Percentiles rank a stretch among this genome's conserved stretches.
Evolutionary conservation across 2,797 vertebrate species (phyloP).

Genomic region (Acipenser ruthenus): DNA sequence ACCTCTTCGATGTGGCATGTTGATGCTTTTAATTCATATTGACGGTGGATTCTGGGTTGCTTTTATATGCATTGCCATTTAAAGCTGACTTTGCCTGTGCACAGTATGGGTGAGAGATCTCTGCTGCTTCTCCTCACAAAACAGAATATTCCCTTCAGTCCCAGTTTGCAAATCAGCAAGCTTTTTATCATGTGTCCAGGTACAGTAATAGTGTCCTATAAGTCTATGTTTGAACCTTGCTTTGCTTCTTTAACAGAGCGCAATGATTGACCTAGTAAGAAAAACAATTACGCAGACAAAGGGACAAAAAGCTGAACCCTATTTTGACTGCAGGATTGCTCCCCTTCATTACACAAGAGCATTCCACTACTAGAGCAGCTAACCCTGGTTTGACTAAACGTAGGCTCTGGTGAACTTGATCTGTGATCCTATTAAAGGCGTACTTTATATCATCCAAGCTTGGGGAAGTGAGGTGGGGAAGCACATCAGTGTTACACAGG

Average conservation of each 20-base stretch:
- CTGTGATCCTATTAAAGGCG: too few relatives aligned
- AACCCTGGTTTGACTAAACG: too few relatives aligned
- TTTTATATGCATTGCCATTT: too few relatives aligned
- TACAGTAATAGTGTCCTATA: background rate
- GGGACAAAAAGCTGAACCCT: background rate
- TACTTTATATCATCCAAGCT: too few relatives aligned
- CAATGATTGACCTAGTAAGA: slow-evolving; percentile 12
- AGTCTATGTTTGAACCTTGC: background rate
- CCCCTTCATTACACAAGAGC: slow-evolving; percentile 6
- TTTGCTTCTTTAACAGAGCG: background rate
- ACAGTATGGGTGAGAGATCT: too few relatives aligned
- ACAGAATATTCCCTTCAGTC: background rate
- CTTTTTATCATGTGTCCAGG: background rate
- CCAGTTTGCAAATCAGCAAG: background rate
- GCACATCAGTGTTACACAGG: too few relatives aligned
- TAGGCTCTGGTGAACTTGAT: too few relatives aligned
- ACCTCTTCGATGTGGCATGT: background rate
- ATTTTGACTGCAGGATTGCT: background rate
- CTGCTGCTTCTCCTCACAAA: too few relatives aligned
- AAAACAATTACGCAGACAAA: slow-evolving; percentile 1
- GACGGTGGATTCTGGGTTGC: too few relatives aligned
- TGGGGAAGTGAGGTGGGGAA: too few relatives aligned
- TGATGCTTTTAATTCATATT: background rate
- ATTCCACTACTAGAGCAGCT: background rate
- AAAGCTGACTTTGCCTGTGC: too few relatives aligned